These are phyloP conservation scores for Tragelaphus oryx DNA, from an alignment of 2,797 vertebrate species.

Conservation along the genomic window DNA sequence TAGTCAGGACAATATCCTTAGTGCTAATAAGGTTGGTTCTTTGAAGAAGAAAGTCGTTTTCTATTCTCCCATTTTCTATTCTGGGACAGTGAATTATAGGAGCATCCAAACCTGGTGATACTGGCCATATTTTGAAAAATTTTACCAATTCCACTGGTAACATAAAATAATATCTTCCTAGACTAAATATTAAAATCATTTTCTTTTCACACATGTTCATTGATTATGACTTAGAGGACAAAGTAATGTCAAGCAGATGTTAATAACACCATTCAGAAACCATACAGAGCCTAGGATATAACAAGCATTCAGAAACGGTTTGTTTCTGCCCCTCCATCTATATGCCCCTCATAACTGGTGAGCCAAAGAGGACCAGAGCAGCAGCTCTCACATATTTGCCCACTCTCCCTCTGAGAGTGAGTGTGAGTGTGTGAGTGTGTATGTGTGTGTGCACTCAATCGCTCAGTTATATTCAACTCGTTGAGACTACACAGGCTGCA, in stretches of 20 bases:
- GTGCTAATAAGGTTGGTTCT: neutral
- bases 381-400: neutral
- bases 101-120: neutral
- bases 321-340: neutral
- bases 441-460: neutral
- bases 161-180: neutral
- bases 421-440: fast-evolving
- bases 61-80: neutral
- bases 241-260: neutral
- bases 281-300: neutral
- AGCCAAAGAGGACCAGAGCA: neutral
- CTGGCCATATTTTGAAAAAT: neutral
- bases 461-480: neutral
- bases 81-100: neutral
- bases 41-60: neutral
- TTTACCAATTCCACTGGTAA: neutral
- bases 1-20: neutral
- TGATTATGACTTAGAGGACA: neutral
- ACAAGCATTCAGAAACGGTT: neutral
- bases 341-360: neutral
- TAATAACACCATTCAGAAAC: neutral
- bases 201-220: neutral
- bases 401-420: neutral
- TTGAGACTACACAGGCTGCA: neutral
- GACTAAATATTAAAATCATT: neutral